Evolutionary conservation across 2,797 vertebrate species (phyloP).

Genomic region (Apodemus agrarius): DNA sequence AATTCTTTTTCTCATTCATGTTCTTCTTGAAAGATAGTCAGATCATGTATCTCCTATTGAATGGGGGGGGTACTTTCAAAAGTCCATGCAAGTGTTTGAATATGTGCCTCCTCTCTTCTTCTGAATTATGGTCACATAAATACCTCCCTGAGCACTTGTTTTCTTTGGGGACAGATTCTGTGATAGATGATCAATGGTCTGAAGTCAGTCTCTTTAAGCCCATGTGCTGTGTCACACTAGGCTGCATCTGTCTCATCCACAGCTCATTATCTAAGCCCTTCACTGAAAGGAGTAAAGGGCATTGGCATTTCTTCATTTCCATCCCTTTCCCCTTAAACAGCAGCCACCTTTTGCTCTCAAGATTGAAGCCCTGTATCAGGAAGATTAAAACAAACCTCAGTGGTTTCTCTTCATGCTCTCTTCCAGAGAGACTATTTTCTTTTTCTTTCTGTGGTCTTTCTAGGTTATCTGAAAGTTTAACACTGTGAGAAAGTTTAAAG

Average conservation of each 20-base stretch:
- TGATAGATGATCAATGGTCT: neutral
- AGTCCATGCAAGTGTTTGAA: neutral
- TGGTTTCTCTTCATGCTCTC: neutral
- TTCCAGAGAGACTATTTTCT: neutral
- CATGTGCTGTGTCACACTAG: neutral
- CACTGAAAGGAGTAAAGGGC: neutral
- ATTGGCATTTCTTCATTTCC: neutral
- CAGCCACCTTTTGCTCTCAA: fast-evolving
- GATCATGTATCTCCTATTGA: neutral
- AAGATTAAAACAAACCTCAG: neutral
- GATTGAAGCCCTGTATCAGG: too few relatives aligned
- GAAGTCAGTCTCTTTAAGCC: neutral
- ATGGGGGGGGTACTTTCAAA: neutral
- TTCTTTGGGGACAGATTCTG: neutral
- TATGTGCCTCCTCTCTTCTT: fast-evolving
- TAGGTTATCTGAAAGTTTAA: neutral
- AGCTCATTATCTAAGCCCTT: neutral
- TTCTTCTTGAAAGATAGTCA: neutral
- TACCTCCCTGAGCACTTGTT: neutral
- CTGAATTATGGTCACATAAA: neutral
- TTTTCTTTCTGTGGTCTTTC: neutral
- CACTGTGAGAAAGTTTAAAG: neutral
- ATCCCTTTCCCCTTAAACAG: neutral
- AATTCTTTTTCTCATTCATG: neutral
- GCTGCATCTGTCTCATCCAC: neutral